Evolutionary conservation across 1,140 invertebrate genomes (phyloP), one percentile per base, ranked within the genome.

Genomic region (Drosophila simulans): DNA sequence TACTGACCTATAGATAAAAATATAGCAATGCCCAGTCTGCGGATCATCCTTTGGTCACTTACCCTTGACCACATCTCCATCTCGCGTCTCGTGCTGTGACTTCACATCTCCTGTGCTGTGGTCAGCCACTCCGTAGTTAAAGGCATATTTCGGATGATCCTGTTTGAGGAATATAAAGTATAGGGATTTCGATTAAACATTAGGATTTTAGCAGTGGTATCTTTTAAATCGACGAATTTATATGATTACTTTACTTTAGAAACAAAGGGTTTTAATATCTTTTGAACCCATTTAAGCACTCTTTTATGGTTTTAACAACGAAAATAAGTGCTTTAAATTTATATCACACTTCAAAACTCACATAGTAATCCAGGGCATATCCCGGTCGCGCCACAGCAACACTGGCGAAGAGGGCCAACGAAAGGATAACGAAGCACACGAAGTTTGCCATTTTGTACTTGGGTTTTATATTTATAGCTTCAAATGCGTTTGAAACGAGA

Each of bases 81-180:
- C 93, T 11, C 93, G 92, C 0, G 92, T 92, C 76, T 94, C 93
- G 20, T 93, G 91, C 75, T 94, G 93, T 11, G 80, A 92, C 63
- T 94, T 94, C 4, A 93, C 91, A 77, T 94, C 93, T 3, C 93
- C 93, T 12, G 93, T 94, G 13, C 92, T 85, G 17, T 92, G 86
- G 84, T 94, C 94, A 5, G 93, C 89, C 11, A 94, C 93, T 22
- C 93, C 93, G 71, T 94, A 94, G n/a, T 93, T 92, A 70, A 93
- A 94, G 60, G 92, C 92, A 74, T 94, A 94, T 77, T 94, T 93
- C 4, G 94, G 93, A 84, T 93, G 92, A 59, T 92, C 91, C 91
- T 92, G 27, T 37, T 55, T 54, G 7, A 31, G 2, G 31, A 31
- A 3, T 8, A 49, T 8, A 13, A 10, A 25, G 2, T 31, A 52